Conservation (phyloP, 2,797 vertebrate species). For the Enteromius viviparus region DNA sequence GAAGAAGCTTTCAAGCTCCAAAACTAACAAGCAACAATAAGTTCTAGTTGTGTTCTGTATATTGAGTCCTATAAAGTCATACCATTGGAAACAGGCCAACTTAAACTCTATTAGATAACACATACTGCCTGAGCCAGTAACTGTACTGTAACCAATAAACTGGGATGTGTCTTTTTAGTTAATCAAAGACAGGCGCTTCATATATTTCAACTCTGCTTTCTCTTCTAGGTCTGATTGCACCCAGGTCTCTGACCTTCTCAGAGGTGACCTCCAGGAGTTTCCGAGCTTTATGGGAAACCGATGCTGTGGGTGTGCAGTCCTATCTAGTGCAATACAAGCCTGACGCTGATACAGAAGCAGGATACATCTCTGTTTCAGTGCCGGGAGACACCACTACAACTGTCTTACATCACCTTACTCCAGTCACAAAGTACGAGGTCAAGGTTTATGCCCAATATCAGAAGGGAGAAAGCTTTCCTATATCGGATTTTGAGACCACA, state of each 20-base stretch:
- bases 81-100: constrained; percentile 53
- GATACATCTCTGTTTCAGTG: constrained; percentile 83
- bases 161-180: neutral
- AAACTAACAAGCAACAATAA: neutral
- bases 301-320: constrained; percentile 79
- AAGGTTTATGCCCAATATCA: constrained; percentile 87
- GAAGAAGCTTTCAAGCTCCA: neutral
- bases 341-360: constrained; percentile 66
- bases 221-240: constrained; percentile 82
- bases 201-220: constrained; percentile 32
- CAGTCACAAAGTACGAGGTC: constrained; percentile 89
- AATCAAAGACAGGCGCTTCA: neutral
- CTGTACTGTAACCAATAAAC: neutral
- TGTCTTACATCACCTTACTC: constrained; percentile 83
- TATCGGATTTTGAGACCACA: constrained; percentile 86
- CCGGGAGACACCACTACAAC: constrained; percentile 80
- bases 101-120: neutral
- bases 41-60: neutral
- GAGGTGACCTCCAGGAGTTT: constrained; percentile 86
- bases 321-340: constrained; percentile 86
- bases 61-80: constrained; percentile 5
- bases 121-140: neutral
- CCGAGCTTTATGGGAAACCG: constrained; percentile 84
- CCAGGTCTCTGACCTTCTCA: constrained; percentile 84
- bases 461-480: constrained; percentile 84